Evolutionary conservation across 2,113 vertebrate genomes (phyloP).

Genomic region (Zosterops hypoxanthus): DNA sequence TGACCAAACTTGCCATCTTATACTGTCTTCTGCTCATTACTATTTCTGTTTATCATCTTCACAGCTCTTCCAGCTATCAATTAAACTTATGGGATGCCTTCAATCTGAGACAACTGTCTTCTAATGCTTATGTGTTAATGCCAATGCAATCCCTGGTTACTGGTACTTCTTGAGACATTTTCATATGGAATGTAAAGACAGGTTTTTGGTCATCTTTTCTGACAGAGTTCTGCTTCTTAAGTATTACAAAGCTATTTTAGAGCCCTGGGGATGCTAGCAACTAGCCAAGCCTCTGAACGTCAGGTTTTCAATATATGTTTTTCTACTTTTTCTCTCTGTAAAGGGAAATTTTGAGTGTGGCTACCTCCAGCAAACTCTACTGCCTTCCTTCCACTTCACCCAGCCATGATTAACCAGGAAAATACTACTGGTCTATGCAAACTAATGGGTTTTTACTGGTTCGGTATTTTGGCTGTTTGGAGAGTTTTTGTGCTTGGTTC

Average conservation of each 20-base stretch:
- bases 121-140: not conserved
- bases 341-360: not conserved
- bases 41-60: not conserved
- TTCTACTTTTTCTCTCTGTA: not conserved
- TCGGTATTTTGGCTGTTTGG: not conserved
- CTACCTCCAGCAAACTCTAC: not conserved
- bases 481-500: not conserved
- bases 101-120: not conserved
- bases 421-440: not conserved
- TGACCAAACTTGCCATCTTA: not conserved
- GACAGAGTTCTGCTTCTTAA: not conserved
- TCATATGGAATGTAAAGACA: not conserved
- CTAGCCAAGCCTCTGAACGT: not conserved
- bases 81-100: not conserved
- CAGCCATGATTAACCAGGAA: not conserved
- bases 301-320: not conserved
- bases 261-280: not conserved
- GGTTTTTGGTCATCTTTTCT: not conserved
- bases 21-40: not conserved
- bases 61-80: not conserved
- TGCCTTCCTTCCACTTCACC: not conserved
- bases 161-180: not conserved
- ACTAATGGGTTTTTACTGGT: not conserved
- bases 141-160: not conserved
- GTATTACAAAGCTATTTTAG: not conserved